These are phyloP conservation scores for Rhinopomastus cyanomelas DNA, from an alignment of 2,113 vertebrate genomes.

Conservation along the genomic window DNA sequence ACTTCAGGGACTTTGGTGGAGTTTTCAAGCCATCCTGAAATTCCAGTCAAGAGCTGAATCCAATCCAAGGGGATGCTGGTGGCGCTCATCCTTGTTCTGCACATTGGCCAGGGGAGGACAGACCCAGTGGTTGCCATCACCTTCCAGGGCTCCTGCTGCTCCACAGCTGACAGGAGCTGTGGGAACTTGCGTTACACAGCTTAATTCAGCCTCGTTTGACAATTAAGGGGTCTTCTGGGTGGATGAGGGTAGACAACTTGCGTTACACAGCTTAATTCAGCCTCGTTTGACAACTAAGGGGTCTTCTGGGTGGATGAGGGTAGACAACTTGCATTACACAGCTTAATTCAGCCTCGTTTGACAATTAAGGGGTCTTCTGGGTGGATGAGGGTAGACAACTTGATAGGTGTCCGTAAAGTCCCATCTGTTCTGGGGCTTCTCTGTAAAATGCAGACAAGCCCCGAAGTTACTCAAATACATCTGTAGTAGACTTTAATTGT, in stretches of 20 bases:
- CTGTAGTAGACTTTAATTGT: neutral
- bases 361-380: neutral
- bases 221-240: neutral
- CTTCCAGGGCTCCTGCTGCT: neutral
- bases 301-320: neutral
- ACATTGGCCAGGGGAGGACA: neutral
- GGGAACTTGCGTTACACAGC: rapidly evolving
- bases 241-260: neutral
- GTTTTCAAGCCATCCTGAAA: neutral
- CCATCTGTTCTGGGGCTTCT: neutral
- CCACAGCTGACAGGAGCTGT: neutral
- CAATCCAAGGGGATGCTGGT: rapidly evolving
- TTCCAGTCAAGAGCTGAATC: neutral
- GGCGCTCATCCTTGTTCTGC: neutral
- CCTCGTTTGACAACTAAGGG: neutral
- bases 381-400: neutral
- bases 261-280: neutral
- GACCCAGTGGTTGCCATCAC: neutral
- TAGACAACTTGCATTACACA: rapidly evolving
- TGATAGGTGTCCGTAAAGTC: neutral
- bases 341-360: neutral
- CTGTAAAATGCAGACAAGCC: neutral
- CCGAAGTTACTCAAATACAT: neutral
- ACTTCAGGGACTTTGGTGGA: neutral
- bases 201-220: neutral